A percentile compares a stretch with the other conserved stretches of the same genome.
Evolutionary conservation across 2,113 vertebrate genomes (phyloP).

Genomic region (Phrynocephalus versicolor): DNA sequence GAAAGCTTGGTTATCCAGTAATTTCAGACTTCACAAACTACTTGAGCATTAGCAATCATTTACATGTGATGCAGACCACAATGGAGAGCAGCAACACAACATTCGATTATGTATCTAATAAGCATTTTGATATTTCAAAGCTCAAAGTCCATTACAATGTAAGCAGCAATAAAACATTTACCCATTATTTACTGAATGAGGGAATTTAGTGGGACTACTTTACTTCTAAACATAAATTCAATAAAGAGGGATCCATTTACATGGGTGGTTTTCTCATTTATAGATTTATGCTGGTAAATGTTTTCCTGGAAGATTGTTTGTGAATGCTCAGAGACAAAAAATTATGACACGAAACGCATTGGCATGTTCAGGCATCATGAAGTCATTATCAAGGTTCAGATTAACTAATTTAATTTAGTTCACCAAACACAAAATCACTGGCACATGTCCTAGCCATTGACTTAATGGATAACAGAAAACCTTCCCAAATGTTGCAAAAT

Average conservation of each 20-base stretch:
- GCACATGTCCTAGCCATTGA: background rate
- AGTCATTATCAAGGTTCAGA: conserved; percentile 44
- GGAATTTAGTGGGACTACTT: background rate
- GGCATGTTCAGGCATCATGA: conserved; percentile 14
- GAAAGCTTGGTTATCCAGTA: conserved; percentile 11
- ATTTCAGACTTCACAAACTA: conserved; percentile 39
- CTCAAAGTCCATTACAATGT: conserved; percentile 42
- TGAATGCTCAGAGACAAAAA: conserved; percentile 34
- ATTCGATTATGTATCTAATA: conserved; percentile 24
- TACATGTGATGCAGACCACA: conserved; percentile 28
- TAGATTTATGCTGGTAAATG: conserved; percentile 50
- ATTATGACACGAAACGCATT: conserved; percentile 6
- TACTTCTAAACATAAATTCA: background rate
- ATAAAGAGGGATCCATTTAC: conserved; percentile 40
- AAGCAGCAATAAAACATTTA: conserved; percentile 45
- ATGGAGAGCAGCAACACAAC: conserved; percentile 26
- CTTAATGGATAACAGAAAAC: background rate
- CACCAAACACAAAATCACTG: conserved; percentile 11
- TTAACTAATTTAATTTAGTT: conserved; percentile 1
- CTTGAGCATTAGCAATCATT: conserved; percentile 15
- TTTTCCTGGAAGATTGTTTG: conserved; percentile 23
- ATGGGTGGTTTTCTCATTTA: conserved; percentile 33
- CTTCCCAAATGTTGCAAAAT: background rate
- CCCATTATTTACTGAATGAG: conserved; percentile 44
- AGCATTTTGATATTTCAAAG: conserved; percentile 43